Conservation (phyloP, 2,888 invertebrate species). For the Syrista parreyssii region DNA sequence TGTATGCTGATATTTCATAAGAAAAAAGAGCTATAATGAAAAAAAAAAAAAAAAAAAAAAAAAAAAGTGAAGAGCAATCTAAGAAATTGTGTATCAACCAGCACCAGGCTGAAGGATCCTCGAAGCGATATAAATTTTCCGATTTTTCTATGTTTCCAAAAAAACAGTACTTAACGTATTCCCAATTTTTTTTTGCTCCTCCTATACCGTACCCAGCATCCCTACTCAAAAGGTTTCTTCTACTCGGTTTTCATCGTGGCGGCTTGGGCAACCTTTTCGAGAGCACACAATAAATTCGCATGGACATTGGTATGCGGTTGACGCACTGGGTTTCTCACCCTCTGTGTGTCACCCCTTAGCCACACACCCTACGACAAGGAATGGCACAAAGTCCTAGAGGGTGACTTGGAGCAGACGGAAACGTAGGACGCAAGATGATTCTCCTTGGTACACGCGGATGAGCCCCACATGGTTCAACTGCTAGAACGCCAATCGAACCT, state of each 20-base stretch:
- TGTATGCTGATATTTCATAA: neutral
- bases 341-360: constrained; percentile 6
- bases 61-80: neutral
- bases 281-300: constrained; percentile 34
- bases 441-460: neutral
- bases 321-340: constrained; percentile 32
- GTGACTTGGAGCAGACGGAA: neutral
- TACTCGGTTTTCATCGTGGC: constrained; percentile 1
- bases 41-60: too few species aligned
- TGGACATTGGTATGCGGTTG: constrained; percentile 44
- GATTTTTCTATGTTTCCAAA: neutral
- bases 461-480: neutral
- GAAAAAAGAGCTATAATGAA: neutral
- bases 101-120: neutral
- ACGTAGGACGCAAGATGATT: neutral
- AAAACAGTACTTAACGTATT: neutral
- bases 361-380: neutral
- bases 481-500: neutral
- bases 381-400: neutral
- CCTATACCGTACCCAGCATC: neutral
- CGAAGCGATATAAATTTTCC: neutral
- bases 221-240: neutral
- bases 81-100: neutral
- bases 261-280: neutral
- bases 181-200: neutral